phyloP scores from a whole-genome alignment of 2,113 vertebrate species.

The Carassius auratus region DNA sequence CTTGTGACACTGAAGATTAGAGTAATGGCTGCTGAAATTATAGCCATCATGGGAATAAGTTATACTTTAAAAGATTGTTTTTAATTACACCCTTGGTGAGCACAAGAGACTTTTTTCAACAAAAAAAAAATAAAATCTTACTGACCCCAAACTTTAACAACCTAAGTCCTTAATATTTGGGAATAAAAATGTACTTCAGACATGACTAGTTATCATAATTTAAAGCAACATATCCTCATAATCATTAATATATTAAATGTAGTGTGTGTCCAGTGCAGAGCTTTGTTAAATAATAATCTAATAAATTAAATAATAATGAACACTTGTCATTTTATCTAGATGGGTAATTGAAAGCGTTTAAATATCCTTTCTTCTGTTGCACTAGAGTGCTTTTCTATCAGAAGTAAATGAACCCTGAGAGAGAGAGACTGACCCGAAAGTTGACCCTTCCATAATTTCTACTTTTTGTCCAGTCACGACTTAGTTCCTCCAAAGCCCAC shows the following conservation, averaged over 20 bases:
- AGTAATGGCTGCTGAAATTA: too few relatives aligned
- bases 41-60: too few relatives aligned
- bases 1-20: background rate
- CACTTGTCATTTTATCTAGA: background rate
- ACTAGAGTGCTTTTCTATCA: background rate
- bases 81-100: too few relatives aligned
- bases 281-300: too few relatives aligned
- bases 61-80: too few relatives aligned
- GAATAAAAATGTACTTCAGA: background rate
- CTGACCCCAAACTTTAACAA: background rate
- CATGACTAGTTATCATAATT: background rate
- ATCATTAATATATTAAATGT: background rate
- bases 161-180: background rate
- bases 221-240: background rate
- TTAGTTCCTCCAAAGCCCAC: slow-evolving; percentile 15
- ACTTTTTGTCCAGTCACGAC: background rate
- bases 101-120: too few relatives aligned
- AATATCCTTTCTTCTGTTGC: background rate
- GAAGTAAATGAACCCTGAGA: background rate
- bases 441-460: background rate
- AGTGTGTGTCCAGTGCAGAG: too few relatives aligned
- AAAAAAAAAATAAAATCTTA: background rate
- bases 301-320: too few relatives aligned
- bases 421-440: background rate
- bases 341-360: background rate